A percentile compares a stretch with the other conserved stretches of the same genome.
Evolutionary conservation across 2,797 vertebrate genomes (phyloP).

Genomic region (Cheirogaleus major): DNA sequence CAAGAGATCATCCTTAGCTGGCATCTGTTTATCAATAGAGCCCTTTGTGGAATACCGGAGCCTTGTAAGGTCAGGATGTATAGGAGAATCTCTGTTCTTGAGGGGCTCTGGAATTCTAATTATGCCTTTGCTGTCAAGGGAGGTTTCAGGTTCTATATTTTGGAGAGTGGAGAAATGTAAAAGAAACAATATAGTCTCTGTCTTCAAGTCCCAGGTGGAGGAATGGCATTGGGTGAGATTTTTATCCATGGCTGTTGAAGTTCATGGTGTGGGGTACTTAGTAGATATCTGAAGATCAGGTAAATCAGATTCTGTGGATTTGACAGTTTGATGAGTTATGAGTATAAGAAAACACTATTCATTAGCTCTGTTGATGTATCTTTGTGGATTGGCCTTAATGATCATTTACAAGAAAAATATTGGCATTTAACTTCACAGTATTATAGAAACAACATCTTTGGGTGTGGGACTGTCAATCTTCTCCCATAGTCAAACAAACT

Average conservation of each 20-base stretch:
- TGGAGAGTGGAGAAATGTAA: not conserved
- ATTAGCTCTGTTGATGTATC: not conserved
- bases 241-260: slow-evolving; percentile 39
- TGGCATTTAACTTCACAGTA: not conserved
- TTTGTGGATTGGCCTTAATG: slow-evolving; percentile 27
- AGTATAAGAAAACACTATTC: not conserved
- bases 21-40: not conserved
- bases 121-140: slow-evolving; percentile 22
- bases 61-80: not conserved
- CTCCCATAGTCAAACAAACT: not conserved
- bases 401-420: slow-evolving; percentile 4
- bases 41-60: not conserved
- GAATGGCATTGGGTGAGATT: not conserved
- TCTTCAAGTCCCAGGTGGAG: slow-evolving; percentile 1
- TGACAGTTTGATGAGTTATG: not conserved
- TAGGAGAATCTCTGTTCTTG: slow-evolving; percentile 3
- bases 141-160: slow-evolving; percentile 21
- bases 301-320: slow-evolving; percentile 20
- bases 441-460: not conserved
- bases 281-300: not conserved
- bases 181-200: not conserved
- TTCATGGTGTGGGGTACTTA: not conserved
- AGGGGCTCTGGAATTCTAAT: not conserved
- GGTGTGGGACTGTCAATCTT: not conserved
- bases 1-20: not conserved